Base-by-base conservation (phyloP, 1,140 invertebrate species). In the Neodiprion virginianus region DNA sequence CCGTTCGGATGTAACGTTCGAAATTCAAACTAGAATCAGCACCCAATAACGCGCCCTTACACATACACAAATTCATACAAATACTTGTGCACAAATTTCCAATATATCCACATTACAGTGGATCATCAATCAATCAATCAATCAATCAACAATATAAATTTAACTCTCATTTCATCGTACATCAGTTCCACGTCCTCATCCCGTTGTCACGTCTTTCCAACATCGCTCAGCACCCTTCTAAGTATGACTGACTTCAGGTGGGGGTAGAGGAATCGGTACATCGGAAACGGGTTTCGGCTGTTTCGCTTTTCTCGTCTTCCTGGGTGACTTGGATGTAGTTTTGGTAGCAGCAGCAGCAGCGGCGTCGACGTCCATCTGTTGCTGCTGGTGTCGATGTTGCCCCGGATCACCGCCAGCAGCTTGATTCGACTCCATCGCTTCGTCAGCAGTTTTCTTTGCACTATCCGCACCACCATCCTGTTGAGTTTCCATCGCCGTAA, bases 191-290 rank as follows among this genome's bases (percentile, higher is more conserved):
- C 28, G 28, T 3, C 28, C 28, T 40, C 28, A 2, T 40, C 28
- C 5, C 28, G 28, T 40, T 40, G 28, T 40, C 28, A 40, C 28
- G 28, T 40, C 28, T 40, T 40, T 40, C 28, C 28, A 3, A 2
- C 28, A 40, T 40, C 28, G 28, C 28, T 40, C 2, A 40, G 28
- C 28, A 5, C 28, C 28, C 28, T 5, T 40, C 28, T 61, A 61
- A 8, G 53, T 61, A 17, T 61, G 53, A 61, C 11, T 48, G 7
- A 17, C 40, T n/a, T 84, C 77, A 8, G 80, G 76, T 8, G 76
- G 73, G 9, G 86, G 86, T 49, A 88, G 74, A 53, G 87, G 86
- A 78, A 88, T 88, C 17, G 86, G 79, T 72, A 81, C 80, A 3
- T 83, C 81, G 12, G 82, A 87, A 1, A 87, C 73, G 4, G 86